Conservation (phyloP, 2,113 vertebrate genomes). For the Anser brachyrhynchus region DNA sequence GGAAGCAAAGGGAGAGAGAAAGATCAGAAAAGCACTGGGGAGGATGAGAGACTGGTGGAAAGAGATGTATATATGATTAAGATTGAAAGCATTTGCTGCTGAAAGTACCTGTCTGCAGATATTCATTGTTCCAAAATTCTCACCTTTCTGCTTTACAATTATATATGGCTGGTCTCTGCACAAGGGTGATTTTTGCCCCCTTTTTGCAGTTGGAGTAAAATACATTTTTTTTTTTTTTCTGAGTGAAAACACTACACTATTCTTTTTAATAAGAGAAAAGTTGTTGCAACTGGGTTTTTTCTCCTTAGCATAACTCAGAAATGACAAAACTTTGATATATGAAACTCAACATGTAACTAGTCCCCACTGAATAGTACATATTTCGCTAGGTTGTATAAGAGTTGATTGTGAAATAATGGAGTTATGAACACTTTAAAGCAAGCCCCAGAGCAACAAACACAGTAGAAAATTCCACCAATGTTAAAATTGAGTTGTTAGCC, state of each 20-base stretch:
- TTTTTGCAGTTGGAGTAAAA: neutral
- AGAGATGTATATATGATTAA: neutral
- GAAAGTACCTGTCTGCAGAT: neutral
- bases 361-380: neutral
- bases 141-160: neutral
- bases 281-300: neutral
- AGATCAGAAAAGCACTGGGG: neutral
- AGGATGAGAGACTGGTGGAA: neutral
- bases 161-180: neutral
- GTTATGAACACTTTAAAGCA: neutral
- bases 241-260: neutral
- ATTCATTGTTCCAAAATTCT: neutral
- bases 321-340: neutral
- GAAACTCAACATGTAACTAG: conserved; percentile 12
- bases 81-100: neutral
- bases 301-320: neutral
- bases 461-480: neutral
- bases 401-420: conserved; percentile 36
- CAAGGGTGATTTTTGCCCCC: neutral
- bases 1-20: neutral
- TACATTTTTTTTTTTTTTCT: neutral
- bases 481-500: neutral
- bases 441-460: neutral
- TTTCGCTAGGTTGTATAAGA: neutral
- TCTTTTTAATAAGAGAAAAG: conserved; percentile 9